These are phyloP conservation scores for Asobara japonica DNA, from an alignment of 1,140 invertebrate species.

Conservation along the genomic window DNA sequence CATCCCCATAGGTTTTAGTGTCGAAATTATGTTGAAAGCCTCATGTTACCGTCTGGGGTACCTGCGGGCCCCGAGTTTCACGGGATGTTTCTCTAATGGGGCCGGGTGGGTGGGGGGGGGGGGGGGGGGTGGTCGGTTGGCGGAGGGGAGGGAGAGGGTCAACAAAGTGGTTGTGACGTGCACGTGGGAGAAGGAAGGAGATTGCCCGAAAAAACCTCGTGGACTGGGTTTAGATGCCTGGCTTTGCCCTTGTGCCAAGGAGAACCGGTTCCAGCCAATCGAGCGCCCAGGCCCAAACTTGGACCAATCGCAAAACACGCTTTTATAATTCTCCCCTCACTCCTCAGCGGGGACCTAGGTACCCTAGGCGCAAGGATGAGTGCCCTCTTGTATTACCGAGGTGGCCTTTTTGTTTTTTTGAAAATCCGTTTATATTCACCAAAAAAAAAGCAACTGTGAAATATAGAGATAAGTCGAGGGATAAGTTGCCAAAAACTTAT, in stretches of 20 bases:
- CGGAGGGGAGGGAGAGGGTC: background rate
- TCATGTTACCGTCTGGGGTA: background rate
- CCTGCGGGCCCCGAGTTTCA: background rate
- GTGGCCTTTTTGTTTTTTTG: no score
- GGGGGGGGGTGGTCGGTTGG: background rate
- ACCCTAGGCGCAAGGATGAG: background rate
- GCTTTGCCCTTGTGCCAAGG: constrained; percentile 20
- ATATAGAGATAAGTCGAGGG: no score
- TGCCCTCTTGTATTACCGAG: no score
- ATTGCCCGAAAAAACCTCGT: background rate
- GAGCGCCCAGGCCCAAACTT: constrained; percentile 19
- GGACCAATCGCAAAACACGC: constrained; percentile 21
- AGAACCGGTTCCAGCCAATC: constrained; percentile 32
- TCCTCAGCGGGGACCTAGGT: background rate
- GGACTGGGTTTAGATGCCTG: background rate
- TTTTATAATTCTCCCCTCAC: background rate
- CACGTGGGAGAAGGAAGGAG: constrained; percentile 3
- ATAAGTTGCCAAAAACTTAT: no score
- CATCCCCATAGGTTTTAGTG: no score
- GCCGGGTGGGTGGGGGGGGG: background rate
- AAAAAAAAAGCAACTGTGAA: no score
- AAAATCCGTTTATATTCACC: no score
- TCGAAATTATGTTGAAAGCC: background rate
- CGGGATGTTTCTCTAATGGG: background rate
- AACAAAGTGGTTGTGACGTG: constrained; percentile 11